Base-by-base conservation (phyloP, 2,113 vertebrate species). In the Sigmodon hispidus region DNA sequence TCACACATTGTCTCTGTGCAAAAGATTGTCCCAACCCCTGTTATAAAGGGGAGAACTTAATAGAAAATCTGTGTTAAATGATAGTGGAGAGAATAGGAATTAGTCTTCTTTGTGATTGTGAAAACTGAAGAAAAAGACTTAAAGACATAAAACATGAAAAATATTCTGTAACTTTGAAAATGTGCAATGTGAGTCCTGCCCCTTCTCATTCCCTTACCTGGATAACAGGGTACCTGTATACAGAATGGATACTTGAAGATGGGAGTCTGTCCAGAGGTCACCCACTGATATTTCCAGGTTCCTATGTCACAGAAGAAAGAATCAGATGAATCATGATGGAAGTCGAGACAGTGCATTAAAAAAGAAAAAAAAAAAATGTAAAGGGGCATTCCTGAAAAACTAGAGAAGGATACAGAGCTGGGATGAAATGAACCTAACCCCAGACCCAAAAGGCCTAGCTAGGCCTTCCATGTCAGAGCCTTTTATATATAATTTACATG, bases 161-260 rank as follows among this genome's bases (percentile, higher is more conserved):
- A 2, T 55, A 24, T 50, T 94, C 2, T 89, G 91, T 92, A 72
- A n/a, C 7, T 83, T 57, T 65, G 40, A 22, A 87, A 87, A 70
- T 6, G 2, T 31, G 1, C 63, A 81, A 63, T 34, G 26, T 34
- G 70, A 90, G 2, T 31, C 29, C n/a, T 52, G 43, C 8, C 12
- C 4, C 0, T 67, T 31, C 19, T 93, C 40, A 31, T 12, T 26
- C 26, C 5, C 10, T 21, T 7, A 16, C 9, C 24, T 19, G 8
- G 40, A 16, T 43, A 59, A 48, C 3, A 19, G 13, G 29, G 7
- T 26, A 59, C 50, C n/a, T 93, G 40, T 52, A 9, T 65, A 50
- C 80, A 61, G 70, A 93, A 95, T 75, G 90, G 36, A 70, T 93
- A 36, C 90, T 81, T 94, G 50, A 45, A 79, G 19, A 7, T 65